A percentile compares a stretch with the other conserved stretches of the same genome.
Conservation (phyloP, 2,888 invertebrate genomes). For the Protodeltote pygarga region DNA sequence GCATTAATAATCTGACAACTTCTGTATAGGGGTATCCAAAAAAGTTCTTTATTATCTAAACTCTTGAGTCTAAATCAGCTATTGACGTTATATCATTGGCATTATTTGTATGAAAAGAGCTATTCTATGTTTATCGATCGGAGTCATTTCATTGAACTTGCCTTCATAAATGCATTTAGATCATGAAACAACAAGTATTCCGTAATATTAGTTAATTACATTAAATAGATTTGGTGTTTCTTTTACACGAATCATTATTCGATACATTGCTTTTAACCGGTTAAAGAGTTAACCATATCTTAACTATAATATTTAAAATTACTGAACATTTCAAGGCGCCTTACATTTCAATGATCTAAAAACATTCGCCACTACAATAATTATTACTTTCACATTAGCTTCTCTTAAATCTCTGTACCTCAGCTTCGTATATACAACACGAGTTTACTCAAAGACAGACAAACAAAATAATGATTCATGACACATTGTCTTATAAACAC, state of each 20-base stretch:
- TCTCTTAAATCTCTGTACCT: conserved; percentile 22
- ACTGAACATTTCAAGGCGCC: conserved; percentile 51
- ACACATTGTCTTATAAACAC: conserved; percentile 5
- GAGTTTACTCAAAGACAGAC: conserved; percentile 6
- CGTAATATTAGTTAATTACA: conserved; percentile 16
- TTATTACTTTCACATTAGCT: conserved; percentile 35
- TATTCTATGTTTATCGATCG: conserved; percentile 25
- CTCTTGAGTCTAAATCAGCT: conserved; percentile 44
- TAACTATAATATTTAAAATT: conserved; percentile 45
- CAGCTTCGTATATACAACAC: conserved; percentile 16
- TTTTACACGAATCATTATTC: conserved; percentile 34
- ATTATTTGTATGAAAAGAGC: conserved; percentile 48
- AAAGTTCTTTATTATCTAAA: conserved; percentile 62
- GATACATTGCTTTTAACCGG: conserved; percentile 44
- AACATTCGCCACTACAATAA: conserved; percentile 44
- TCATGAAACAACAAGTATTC: conserved; percentile 43
- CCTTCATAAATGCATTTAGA: conserved; percentile 49
- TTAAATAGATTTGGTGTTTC: conserved; percentile 32
- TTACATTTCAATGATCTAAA: conserved; percentile 51
- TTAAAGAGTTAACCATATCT: conserved; percentile 41
- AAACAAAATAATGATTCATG: conserved; percentile 17
- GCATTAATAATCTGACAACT: conserved; percentile 71
- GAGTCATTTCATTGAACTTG: conserved; percentile 25
- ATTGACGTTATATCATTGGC: conserved; percentile 62
- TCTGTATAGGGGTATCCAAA: conserved; percentile 77